Percentiles rank a stretch among this genome's conserved stretches.
phyloP scores from a whole-genome alignment of 2,888 invertebrate species.

The Nymphalis c-album region DNA sequence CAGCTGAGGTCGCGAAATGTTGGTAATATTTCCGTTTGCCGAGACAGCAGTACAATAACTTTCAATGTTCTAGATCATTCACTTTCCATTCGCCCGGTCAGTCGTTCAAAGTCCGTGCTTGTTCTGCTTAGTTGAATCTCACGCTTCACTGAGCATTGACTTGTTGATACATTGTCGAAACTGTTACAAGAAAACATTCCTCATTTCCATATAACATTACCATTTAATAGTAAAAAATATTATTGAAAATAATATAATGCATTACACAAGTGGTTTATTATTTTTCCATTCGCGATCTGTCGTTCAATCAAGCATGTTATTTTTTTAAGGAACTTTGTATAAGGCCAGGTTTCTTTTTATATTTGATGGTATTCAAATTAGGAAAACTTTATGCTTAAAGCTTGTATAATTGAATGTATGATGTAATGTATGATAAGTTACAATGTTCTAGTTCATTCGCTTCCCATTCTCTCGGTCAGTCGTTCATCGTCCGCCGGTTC shows the following conservation, averaged over 20 bases:
- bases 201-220: too few species aligned
- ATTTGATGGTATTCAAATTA: too few species aligned
- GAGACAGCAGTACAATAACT: constrained; percentile 5
- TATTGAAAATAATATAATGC: too few species aligned
- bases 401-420: not conserved
- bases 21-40: not conserved
- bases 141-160: constrained; percentile 44
- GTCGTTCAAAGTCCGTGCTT: constrained; percentile 41
- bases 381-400: too few species aligned
- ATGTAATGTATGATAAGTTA: constrained; percentile 2
- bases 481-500: constrained; percentile 40
- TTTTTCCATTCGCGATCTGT: too few species aligned
- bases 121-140: constrained; percentile 39
- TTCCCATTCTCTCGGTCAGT: constrained; percentile 36
- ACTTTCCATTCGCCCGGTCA: constrained; percentile 34
- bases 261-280: too few species aligned
- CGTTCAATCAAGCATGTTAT: too few species aligned
- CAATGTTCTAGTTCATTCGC: constrained; percentile 10
- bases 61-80: constrained; percentile 12
- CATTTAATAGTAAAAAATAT: too few species aligned
- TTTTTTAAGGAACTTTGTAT: too few species aligned
- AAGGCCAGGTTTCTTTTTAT: too few species aligned
- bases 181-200: not conserved
- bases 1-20: not conserved
- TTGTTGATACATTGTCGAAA: constrained; percentile 45